Conservation (phyloP, 2,797 vertebrate species). For the Tinamus major region DNA sequence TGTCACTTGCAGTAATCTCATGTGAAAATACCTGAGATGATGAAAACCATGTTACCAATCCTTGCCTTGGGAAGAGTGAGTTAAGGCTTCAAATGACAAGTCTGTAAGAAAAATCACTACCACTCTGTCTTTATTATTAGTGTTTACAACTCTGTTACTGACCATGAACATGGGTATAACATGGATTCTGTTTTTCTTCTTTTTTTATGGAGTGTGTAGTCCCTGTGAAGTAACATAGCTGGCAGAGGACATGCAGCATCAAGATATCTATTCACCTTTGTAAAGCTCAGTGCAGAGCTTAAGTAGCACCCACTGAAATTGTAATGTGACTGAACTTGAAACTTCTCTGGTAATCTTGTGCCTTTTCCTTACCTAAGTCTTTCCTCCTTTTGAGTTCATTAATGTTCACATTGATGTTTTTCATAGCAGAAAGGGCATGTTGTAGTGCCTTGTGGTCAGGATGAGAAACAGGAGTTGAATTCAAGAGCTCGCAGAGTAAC, state of each 20-base stretch:
- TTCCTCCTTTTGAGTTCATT: conserved; percentile 97
- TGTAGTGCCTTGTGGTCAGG: conserved; percentile 85
- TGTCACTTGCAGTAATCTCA: conserved; percentile 28
- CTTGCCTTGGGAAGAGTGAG: background rate
- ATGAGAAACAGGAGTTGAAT: conserved; percentile 91
- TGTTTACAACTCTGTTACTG: conserved; percentile 6
- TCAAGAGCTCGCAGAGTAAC: conserved; percentile 90
- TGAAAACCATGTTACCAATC: conserved; percentile 10
- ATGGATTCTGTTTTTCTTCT: background rate
- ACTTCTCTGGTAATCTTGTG: background rate
- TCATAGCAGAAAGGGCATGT: conserved; percentile 86
- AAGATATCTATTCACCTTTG: background rate
- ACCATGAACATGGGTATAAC: background rate
- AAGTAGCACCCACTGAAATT: background rate
- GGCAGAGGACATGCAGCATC: background rate
- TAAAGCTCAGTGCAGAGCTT: background rate
- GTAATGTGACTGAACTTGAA: background rate
- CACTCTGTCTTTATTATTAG: background rate
- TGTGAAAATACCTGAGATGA: conserved; percentile 39
- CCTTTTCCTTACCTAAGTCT: conserved; percentile 88
- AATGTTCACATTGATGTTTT: conserved; percentile 92
- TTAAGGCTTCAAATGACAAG: background rate
- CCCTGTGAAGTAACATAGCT: background rate
- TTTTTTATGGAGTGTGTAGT: background rate
- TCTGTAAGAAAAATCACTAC: conserved; percentile 7